Conservation (phyloP, 2,797 vertebrate species). For the Poliocrania exsul region DNA sequence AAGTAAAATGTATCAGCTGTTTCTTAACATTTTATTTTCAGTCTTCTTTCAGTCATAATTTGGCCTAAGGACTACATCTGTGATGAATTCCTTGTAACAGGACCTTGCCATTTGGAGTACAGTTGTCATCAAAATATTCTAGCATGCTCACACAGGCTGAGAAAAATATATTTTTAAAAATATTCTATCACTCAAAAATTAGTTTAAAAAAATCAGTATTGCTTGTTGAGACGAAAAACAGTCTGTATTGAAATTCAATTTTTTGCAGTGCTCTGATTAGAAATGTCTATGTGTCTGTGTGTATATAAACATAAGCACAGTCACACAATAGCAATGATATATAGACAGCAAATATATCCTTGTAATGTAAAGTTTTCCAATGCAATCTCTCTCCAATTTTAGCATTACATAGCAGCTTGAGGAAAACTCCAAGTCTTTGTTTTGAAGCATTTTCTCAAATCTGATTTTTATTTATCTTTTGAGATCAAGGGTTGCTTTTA, state of each 20-base stretch:
- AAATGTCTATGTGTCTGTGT: neutral
- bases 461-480: neutral
- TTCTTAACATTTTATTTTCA: conserved; percentile 59
- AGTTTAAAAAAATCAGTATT: neutral
- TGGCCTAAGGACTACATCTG: conserved; percentile 49
- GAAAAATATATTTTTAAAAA: neutral
- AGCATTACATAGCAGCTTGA: neutral
- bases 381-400: neutral
- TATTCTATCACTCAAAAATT: conserved; percentile 29
- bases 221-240: neutral
- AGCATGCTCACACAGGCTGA: neutral
- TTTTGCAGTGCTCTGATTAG: neutral
- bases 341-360: neutral
- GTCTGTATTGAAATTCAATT: neutral
- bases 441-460: neutral
- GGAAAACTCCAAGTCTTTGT: neutral
- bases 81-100: conserved; percentile 48
- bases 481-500: neutral
- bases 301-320: neutral
- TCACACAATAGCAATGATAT: neutral
- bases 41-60: conserved; percentile 44
- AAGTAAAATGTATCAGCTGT: conserved; percentile 54
- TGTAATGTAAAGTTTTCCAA: neutral
- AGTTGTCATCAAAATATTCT: conserved; percentile 63
- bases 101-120: conserved; percentile 45